Conservation (phyloP, 1,140 invertebrate genomes). For the Dysdera silvatica region DNA sequence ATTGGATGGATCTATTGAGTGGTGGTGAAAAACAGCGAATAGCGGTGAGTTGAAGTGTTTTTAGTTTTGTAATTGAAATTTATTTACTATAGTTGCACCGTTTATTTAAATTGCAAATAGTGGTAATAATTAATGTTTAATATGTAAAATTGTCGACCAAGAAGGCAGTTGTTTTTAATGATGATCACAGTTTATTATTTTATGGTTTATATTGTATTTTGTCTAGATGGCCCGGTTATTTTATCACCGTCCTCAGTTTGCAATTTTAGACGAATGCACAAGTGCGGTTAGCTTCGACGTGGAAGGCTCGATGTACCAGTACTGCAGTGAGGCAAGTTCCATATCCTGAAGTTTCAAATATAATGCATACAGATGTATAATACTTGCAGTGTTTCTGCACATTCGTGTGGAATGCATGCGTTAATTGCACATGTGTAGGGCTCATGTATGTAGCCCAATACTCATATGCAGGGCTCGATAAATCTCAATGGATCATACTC, state of each 20-base stretch:
- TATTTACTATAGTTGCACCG: neutral
- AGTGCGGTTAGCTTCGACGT: conserved; percentile 96
- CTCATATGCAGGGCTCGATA: too few relatives aligned
- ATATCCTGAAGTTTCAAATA: neutral
- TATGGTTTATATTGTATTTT: conserved; percentile 13
- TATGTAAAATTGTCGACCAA: too few relatives aligned
- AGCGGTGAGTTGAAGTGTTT: conserved; percentile 49
- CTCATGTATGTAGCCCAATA: too few relatives aligned
- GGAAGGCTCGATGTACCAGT: conserved; percentile 92
- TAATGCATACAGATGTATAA: neutral
- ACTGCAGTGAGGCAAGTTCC: conserved; percentile 57
- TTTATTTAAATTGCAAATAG: neutral
- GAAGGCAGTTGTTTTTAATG: too few relatives aligned
- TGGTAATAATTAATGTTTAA: too few relatives aligned
- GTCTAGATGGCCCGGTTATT: conserved; percentile 88
- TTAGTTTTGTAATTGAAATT: too few relatives aligned
- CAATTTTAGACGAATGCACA: conserved; percentile 96
- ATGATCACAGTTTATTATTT: too few relatives aligned
- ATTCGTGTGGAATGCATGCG: too few relatives aligned
- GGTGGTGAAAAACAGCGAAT: conserved; percentile 97
- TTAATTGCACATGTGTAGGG: too few relatives aligned
- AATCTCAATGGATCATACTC: too few relatives aligned
- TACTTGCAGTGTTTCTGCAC: neutral
- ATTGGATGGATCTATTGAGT: conserved; percentile 97
- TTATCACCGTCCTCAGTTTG: conserved; percentile 95